Evolutionary conservation across 2,888 invertebrate species (phyloP).

Genomic region (Stratiomys singularior): DNA sequence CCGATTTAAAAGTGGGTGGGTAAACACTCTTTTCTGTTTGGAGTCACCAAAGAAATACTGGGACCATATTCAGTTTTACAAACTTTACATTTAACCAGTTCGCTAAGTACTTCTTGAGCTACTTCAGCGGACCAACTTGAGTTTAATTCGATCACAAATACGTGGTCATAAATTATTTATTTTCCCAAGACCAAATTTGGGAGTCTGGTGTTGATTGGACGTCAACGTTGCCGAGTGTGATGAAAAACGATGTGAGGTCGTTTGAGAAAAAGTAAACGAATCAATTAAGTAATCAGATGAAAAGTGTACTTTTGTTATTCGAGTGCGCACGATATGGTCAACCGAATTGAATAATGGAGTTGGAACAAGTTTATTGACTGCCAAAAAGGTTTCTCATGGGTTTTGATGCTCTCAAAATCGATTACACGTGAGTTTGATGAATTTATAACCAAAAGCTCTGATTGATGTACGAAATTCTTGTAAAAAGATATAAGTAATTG

Average conservation of each 20-base stretch:
- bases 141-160: constrained; percentile 29
- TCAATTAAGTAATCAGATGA: constrained; percentile 34
- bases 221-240: constrained; percentile 17
- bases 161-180: constrained; percentile 12
- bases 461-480: too few species aligned
- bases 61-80: constrained; percentile 2
- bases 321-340: neutral
- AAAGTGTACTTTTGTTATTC: neutral
- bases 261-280: constrained; percentile 34
- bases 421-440: too few species aligned
- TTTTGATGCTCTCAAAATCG: too few species aligned
- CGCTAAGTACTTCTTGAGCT: constrained; percentile 17
- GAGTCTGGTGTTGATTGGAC: constrained; percentile 12
- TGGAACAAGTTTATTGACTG: neutral
- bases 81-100: neutral
- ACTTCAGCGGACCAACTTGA: constrained; percentile 18
- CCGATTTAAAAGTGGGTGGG: constrained; percentile 29
- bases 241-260: constrained; percentile 5
- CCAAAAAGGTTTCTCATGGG: too few species aligned
- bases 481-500: too few species aligned
- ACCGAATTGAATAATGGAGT: neutral
- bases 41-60: constrained; percentile 9
- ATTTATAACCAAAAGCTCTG: too few species aligned
- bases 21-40: constrained; percentile 16
- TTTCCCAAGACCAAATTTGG: constrained; percentile 31